Percentiles rank a stretch among this genome's conserved stretches.
Evolutionary conservation across 2,113 vertebrate genomes (phyloP).

Genomic region (Crypturellus undulatus): DNA sequence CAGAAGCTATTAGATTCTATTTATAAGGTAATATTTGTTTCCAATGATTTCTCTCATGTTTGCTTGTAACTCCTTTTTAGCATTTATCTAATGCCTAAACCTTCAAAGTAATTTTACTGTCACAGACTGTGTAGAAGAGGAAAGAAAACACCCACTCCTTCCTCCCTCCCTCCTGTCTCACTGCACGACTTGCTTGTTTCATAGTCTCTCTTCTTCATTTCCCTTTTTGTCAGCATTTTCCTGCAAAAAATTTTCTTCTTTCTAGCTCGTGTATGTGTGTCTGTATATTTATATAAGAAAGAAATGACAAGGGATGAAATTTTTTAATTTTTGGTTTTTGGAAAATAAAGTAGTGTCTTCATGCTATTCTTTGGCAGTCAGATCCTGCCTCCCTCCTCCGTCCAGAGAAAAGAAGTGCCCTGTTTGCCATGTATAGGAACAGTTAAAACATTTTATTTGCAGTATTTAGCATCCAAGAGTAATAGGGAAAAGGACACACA

Average conservation of each 20-base stretch:
- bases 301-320: neutral
- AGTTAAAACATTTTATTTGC: neutral
- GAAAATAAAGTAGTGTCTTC: neutral
- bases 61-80: neutral
- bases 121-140: neutral
- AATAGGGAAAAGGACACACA: neutral
- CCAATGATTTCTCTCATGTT: slow-evolving; percentile 26
- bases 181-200: neutral
- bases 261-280: neutral
- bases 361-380: neutral
- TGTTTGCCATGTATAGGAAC: neutral
- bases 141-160: slow-evolving; percentile 15
- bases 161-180: neutral
- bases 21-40: slow-evolving; percentile 31
- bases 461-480: neutral
- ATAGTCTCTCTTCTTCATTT: neutral
- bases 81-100: neutral
- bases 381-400: neutral
- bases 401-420: neutral
- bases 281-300: neutral
- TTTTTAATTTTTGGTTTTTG: neutral
- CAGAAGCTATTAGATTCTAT: slow-evolving; percentile 23
- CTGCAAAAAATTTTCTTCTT: neutral
- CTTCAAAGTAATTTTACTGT: slow-evolving; percentile 37
- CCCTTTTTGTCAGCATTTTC: neutral